Conservation (phyloP, 92 coral and sea anemone species). For the Epizoanthus fatuus region DNA sequence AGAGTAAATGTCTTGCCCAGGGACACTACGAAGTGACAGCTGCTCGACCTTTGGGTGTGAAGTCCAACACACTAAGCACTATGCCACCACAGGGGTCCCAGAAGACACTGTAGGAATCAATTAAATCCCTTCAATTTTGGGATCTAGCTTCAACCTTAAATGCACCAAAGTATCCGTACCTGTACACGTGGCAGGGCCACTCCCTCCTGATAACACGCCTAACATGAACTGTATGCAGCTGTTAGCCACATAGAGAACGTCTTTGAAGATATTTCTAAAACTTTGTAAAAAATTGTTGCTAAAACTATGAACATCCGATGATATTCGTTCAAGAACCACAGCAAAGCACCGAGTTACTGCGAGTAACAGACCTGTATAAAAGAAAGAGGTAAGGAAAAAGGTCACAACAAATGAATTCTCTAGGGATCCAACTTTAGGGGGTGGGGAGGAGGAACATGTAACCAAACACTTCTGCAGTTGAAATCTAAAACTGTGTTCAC, state of each 20-base stretch:
- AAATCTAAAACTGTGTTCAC: too few species aligned
- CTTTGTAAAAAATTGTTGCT: slow-evolving; percentile 23
- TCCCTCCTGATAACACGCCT: slow-evolving; percentile 60
- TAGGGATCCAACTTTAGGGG: not conserved
- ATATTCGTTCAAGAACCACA: slow-evolving; percentile 12
- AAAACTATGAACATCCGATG: slow-evolving; percentile 1
- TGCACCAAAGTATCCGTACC: not conserved
- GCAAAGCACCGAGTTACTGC: slow-evolving; percentile 53
- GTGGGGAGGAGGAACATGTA: too few species aligned
- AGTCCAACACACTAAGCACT: not conserved
- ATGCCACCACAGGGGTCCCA: not conserved
- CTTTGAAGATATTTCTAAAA: slow-evolving; percentile 35
- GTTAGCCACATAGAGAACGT: slow-evolving; percentile 51
- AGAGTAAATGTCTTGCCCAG: too few species aligned
- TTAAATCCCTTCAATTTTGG: not conserved
- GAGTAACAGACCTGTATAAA: slow-evolving; percentile 39
- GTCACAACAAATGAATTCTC: not conserved
- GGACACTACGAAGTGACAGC: not conserved
- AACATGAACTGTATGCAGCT: slow-evolving; percentile 58
- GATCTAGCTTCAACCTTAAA: not conserved
- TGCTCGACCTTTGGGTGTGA: not conserved
- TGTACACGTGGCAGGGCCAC: slow-evolving; percentile 53
- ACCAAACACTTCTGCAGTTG: too few species aligned
- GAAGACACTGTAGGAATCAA: not conserved
- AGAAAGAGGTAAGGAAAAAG: not conserved